These are phyloP conservation scores for Hirtodrosophila duncani DNA, from an alignment of 2,888 invertebrate species.

Conservation along the genomic window DNA sequence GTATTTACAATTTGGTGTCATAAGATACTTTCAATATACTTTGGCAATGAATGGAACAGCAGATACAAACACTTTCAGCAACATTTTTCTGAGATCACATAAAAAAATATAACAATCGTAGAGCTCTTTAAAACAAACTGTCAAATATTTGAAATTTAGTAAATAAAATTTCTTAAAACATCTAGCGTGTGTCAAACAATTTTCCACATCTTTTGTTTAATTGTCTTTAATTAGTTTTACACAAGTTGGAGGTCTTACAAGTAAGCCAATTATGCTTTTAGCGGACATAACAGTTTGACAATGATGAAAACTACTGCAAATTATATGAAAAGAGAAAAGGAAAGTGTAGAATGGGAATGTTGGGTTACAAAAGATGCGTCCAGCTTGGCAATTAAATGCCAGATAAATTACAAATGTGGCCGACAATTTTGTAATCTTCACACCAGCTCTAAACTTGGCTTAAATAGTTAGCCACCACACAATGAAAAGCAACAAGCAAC, in stretches of 20 bases:
- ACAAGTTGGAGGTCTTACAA: conserved; percentile 1
- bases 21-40: neutral
- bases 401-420: conserved; percentile 47
- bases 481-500: conserved; percentile 21
- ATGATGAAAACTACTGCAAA: no score
- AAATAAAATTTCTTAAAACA: conserved; percentile 11
- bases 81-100: no score
- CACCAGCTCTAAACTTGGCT: conserved; percentile 26
- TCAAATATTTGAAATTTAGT: neutral
- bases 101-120: neutral
- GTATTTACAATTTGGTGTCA: no score
- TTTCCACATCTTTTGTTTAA: conserved; percentile 35
- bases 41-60: neutral
- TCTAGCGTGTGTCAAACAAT: conserved; percentile 37
- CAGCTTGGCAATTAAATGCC: conserved; percentile 39
- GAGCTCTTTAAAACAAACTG: conserved; percentile 3
- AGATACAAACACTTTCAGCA: no score
- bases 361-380: conserved; percentile 7
- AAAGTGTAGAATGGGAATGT: conserved; percentile 9
- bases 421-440: conserved; percentile 48
- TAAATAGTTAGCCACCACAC: conserved; percentile 18
- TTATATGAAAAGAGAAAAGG: conserved; percentile 10
- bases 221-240: conserved; percentile 46
- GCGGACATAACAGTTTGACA: no score
- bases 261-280: conserved; percentile 39